Evolutionary conservation across 2,797 vertebrate genomes (phyloP), one percentile per base, ranked within the genome.

Genomic region (Notolabrus celidotus): DNA sequence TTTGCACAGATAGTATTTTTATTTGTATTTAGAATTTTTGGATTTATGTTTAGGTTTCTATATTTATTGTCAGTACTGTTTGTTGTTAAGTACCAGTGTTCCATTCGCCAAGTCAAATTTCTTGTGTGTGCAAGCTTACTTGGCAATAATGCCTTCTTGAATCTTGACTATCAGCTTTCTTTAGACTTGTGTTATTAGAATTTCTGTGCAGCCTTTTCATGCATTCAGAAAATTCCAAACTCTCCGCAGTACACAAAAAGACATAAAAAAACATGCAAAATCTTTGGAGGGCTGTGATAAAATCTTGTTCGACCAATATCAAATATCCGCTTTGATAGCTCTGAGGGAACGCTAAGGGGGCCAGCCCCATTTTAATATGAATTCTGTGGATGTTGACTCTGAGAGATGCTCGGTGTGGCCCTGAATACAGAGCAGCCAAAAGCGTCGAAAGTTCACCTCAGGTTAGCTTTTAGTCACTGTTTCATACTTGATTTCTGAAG

Each of bases 301-400:
- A 68, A 67, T 86, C 74, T 84, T 80, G 77, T 70, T 74, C 29
- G 53, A 39, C 36, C 64, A 56, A 53, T 87, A 83, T 88, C 62
- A 89, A 86, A 91, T 86, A 83, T 88, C 87, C 56, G 64, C 67
- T 79, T 68, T 80, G 84, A 81, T 68, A 67, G 64, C 46, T 82
- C 34, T 15, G 76, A 69, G 78, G 70, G 69, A 66, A 76, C 71
- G 64, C 79, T 76, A 71, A 66, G 69, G 56, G 72, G 78, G 55
- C 43, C 59, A 78, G 61, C 31, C 36, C 80, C 68, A 84, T 89
- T 90, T 92, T 82, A 80, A 86, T 89, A 85, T 86, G 73, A 87
- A 87, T 85, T 80, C 72, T 72, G 66, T 62, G 57, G 83, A 77
- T 90, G 87, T 84, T 84, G 80, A 88, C 79, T 77, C 69, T 39